A percentile compares a stretch with the other conserved stretches of the same genome.
Conservation (phyloP, 2,113 vertebrate species). For the Macquaria ambigua region DNA sequence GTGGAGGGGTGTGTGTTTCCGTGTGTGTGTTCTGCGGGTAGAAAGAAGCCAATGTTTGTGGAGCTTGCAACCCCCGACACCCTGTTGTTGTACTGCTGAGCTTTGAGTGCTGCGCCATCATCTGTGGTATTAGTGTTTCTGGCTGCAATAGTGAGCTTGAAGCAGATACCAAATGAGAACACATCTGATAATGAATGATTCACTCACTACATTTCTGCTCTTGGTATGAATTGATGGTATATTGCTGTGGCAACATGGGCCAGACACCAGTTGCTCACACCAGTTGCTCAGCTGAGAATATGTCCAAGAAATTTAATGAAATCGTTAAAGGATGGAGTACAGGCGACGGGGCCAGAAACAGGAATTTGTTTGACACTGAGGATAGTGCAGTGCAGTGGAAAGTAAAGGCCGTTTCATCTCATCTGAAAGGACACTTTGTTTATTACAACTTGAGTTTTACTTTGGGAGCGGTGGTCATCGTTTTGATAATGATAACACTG, state of each 20-base stretch:
- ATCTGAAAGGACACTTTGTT: slow-evolving; percentile 1
- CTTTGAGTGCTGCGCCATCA: slow-evolving; percentile 57
- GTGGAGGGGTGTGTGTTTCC: slow-evolving; percentile 16
- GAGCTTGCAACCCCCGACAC: slow-evolving; percentile 47
- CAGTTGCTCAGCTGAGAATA: slow-evolving; percentile 37
- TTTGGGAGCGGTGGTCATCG: background rate
- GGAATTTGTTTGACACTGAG: slow-evolving; percentile 12
- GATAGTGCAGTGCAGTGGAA: background rate
- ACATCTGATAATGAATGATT: slow-evolving; percentile 54
- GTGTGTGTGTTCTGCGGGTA: slow-evolving; percentile 48
- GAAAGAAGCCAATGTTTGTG: slow-evolving; percentile 65
- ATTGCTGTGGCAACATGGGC: slow-evolving; percentile 49
- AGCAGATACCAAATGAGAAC: slow-evolving; percentile 55
- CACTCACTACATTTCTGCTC: slow-evolving; percentile 22
- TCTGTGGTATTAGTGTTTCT: slow-evolving; percentile 58
- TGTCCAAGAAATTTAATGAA: slow-evolving; percentile 42
- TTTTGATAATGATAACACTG: background rate
- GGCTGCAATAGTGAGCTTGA: slow-evolving; percentile 45
- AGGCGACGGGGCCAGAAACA: background rate
- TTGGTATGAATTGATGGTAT: slow-evolving; percentile 14
- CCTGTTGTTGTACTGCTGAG: slow-evolving; percentile 60
- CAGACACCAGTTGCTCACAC: slow-evolving; percentile 46
- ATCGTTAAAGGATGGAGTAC: slow-evolving; percentile 13
- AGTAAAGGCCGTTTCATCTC: slow-evolving; percentile 4
- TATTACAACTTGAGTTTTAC: background rate